Evolutionary conservation across 2,888 invertebrate species (phyloP).

Genomic region (Drosophila neonasuta): DNA sequence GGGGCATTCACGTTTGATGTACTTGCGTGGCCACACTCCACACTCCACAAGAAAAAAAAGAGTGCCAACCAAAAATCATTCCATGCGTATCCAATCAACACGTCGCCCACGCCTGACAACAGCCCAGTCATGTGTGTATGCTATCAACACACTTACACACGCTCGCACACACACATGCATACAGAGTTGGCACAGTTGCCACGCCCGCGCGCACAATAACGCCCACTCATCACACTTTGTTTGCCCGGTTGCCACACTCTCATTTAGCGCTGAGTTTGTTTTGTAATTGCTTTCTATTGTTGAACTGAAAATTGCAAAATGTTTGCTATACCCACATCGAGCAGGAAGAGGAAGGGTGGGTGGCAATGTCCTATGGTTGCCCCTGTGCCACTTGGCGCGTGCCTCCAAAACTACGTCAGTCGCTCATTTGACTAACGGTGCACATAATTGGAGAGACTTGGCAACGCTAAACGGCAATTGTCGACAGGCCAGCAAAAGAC

Average conservation of each 20-base stretch:
- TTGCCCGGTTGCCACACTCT: conserved; percentile 69
- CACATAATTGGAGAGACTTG: conserved; percentile 70
- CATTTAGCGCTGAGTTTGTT: conserved; percentile 70
- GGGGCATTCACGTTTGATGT: background rate
- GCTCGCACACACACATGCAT: background rate
- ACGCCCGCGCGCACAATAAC: conserved; percentile 11
- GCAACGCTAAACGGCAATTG: conserved; percentile 66
- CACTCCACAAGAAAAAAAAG: background rate
- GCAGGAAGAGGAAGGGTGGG: background rate
- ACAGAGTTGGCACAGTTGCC: background rate
- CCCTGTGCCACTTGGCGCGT: background rate
- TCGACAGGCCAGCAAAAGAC: conserved; percentile 34
- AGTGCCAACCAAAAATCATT: conserved; percentile 25
- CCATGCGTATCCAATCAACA: conserved; percentile 58
- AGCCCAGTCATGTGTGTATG: conserved; percentile 36
- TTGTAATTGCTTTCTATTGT: conserved; percentile 76
- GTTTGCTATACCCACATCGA: conserved; percentile 45
- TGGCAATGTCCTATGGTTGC: background rate
- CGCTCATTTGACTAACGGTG: conserved; percentile 64
- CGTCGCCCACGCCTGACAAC: conserved; percentile 48
- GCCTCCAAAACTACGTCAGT: background rate
- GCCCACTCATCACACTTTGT: conserved; percentile 53
- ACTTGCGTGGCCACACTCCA: background rate
- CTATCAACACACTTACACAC: conserved; percentile 23
- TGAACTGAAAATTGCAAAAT: conserved; percentile 72